Evolutionary conservation across 1,140 invertebrate species (phyloP), one percentile per base, ranked within the genome.

Genomic region (Meloidogyne exigua): DNA sequence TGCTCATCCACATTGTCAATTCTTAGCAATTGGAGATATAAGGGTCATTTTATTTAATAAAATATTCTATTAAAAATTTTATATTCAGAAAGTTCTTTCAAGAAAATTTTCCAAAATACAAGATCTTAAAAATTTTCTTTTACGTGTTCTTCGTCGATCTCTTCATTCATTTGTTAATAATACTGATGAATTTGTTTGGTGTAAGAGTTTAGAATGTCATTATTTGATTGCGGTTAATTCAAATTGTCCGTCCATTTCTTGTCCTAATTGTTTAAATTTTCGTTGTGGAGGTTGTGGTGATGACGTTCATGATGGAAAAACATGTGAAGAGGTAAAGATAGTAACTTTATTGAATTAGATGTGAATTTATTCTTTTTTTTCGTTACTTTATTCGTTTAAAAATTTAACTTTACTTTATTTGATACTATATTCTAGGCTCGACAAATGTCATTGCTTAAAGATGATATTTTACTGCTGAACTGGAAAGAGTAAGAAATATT

Each of bases 111-210:
- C 49, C 5, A 3, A 57, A 21, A n/a, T 57, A 57, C 49, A 57
- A 15, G 49, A 57, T 57, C 5, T 57, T 9, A 57, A 57, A 57
- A 57, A 18, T 57, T 57, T 57, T 57, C 18, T 57, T 57, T 57
- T 57, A n/a, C 49, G 12, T n/a, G 1, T 57, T 57, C 49, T 57
- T 57, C 49, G n/a, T 7, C 18, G 15, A 57, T 57, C 49, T n/a
- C 49, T 57, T n/a, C 1, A 57, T 57, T 21, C 49, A n/a, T 57
- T 57, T 57, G 49, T 57, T 57, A 57, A 57, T n/a, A 57, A 57
- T 57, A 57, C 18, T 57, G 49, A 57, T 57, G 49, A 57, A 57
- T 57, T 57, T 57, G 49, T 57, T 57, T 57, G 49, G 49, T 57
- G 49, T n/a, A 57, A 57, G 21, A 57, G 1, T 57, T n/a, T n/a